Evolutionary conservation across 2,113 vertebrate species (phyloP).

Genomic region (Cryptotis parvus): DNA sequence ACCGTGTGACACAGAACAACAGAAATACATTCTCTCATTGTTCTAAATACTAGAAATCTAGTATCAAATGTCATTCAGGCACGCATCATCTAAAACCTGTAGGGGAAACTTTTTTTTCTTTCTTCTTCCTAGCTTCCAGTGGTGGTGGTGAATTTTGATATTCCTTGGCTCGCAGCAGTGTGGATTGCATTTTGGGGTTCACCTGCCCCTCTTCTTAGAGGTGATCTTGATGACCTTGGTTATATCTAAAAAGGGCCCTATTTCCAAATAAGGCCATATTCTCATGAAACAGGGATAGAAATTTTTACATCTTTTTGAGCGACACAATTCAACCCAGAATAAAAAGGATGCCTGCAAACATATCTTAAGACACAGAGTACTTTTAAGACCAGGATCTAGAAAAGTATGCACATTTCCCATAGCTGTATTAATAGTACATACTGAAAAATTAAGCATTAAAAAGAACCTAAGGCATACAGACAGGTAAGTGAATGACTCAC

Average conservation of each 20-base stretch:
- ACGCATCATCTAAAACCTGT: background rate
- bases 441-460: too few species aligned
- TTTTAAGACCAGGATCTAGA: background rate
- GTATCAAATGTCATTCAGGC: background rate
- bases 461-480: background rate
- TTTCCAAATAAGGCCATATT: background rate
- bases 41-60: background rate
- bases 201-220: background rate
- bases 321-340: background rate
- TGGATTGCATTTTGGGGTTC: background rate
- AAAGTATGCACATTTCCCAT: background rate
- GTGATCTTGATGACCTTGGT: background rate
- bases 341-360: background rate
- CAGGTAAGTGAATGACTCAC: background rate
- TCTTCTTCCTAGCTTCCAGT: background rate
- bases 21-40: background rate
- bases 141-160: background rate
- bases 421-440: background rate
- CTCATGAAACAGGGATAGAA: background rate
- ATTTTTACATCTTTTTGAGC: background rate
- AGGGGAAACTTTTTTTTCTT: background rate
- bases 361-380: background rate
- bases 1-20: background rate
- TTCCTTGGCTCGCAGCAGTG: too few species aligned
- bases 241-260: background rate